Base-by-base conservation (phyloP, 2,797 vertebrate genomes). In the Aphelocoma californica region DNA sequence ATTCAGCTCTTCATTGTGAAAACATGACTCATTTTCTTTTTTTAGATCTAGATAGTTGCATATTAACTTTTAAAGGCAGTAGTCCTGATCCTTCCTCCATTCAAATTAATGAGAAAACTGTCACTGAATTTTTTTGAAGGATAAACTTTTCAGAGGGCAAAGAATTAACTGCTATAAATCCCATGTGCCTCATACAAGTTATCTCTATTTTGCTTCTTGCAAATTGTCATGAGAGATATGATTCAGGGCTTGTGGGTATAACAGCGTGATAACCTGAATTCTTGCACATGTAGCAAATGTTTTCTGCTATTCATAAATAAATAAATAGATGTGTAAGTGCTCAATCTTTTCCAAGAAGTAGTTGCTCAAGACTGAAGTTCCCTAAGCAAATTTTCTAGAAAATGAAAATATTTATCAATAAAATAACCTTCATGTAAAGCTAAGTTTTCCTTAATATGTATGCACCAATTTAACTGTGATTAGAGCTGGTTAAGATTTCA, bases 231-330 rank as follows among this genome's bases (percentile, higher is more conserved):
- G 25, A 79, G 62, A 86, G 42, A 31, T 57, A 45, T 24, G 53
- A 88, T 82, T 69, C 51, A 75, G 28, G 51, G n/a, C 60, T 92
- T 50, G 69, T 90, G 61, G 38, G 18, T 79, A 36, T 60, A 81
- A 51, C 8, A 60, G 54, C 26, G n/a, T 34, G 44, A 75, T 79
- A 78, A 34, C 34, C 23, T 45, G 12, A 90, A 62, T 60, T 80
- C 44, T 31, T 65, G 25, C 29, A 62, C 53, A 75, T 10, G 6
- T 8, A 86, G 54, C 70, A 95, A 96, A 94, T 74, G 6, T n/a
- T 82, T 95, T 66, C 29, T 90, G 12, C 19, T 58, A 54, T 81
- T 88, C 81, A 94, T 58, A 84, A 78, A 87, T 54, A 96, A 91
- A 50, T 66, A 95, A 75, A 72, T 31, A 74, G 28, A 82, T 54